These are phyloP conservation scores for Hylaeus volcanicus DNA, from an alignment of 1,140 invertebrate genomes.

Conservation along the genomic window DNA sequence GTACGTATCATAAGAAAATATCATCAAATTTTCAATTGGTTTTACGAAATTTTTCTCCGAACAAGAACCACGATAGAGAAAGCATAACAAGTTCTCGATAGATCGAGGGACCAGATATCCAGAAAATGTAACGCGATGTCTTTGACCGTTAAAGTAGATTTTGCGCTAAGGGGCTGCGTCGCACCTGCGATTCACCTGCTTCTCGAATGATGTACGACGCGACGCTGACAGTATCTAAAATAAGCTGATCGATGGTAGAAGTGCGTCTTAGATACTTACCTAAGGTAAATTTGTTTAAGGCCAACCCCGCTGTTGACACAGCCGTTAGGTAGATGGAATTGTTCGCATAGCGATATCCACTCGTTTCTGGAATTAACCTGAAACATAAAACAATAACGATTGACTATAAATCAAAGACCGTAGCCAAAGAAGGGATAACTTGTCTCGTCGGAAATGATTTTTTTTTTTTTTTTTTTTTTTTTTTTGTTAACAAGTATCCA, in stretches of 20 bases:
- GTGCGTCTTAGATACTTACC: constrained; percentile 83
- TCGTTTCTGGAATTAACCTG: constrained; percentile 92
- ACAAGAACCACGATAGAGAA: no score
- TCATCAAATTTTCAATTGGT: no score
- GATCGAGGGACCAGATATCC: no score
- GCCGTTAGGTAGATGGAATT: constrained; percentile 88
- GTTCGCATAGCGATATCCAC: constrained; percentile 90
- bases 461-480: no score
- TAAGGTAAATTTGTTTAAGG: constrained; percentile 93
- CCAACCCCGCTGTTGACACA: constrained; percentile 93
- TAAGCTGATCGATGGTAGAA: constrained; percentile 15
- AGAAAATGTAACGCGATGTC: no score
- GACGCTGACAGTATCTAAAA: background rate
- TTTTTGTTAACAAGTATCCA: no score
- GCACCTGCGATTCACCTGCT: background rate
- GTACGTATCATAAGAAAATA: no score
- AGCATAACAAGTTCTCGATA: no score
- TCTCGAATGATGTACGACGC: background rate
- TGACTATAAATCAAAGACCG: no score
- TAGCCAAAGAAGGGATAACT: no score
- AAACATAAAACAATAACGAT: constrained; percentile 69
- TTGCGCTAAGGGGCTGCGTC: background rate
- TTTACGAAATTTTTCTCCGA: no score
- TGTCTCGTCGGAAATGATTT: no score
- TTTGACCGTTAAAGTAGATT: background rate